Evolutionary conservation across 2,888 invertebrate genomes (phyloP).

Genomic region (Drosophila ezoana): DNA sequence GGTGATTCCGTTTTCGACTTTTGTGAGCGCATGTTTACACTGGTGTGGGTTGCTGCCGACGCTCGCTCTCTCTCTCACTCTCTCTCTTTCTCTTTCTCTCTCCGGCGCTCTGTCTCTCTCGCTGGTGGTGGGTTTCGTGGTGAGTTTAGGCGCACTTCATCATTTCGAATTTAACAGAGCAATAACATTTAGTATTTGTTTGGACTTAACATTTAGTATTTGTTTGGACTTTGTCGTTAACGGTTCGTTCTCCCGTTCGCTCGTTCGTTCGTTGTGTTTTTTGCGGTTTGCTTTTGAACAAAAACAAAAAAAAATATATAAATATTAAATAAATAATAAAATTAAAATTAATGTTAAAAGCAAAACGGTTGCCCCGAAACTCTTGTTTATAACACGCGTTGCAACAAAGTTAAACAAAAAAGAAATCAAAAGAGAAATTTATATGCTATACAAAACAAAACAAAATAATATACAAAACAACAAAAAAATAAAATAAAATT

Average conservation of each 20-base stretch:
- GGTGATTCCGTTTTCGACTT: conserved; percentile 72
- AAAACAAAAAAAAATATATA: conserved; percentile 26
- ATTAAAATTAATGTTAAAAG: conserved; percentile 10
- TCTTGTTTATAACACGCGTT: conserved; percentile 43
- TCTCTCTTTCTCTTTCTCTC: conserved; percentile 1
- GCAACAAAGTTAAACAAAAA: conserved; percentile 28
- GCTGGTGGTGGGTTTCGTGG: conserved; percentile 52
- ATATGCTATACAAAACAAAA: conserved; percentile 35
- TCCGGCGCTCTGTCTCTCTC: conserved; percentile 11
- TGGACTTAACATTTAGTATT: conserved; percentile 78
- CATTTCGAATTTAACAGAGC: conserved; percentile 54
- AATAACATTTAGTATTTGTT: conserved; percentile 78
- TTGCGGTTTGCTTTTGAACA: conserved; percentile 65
- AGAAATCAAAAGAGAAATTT: conserved; percentile 23
- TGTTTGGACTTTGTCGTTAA: conserved; percentile 84
- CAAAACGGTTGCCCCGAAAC: conserved; percentile 54
- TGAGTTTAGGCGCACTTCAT: conserved; percentile 56
- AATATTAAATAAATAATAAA: too few relatives aligned
- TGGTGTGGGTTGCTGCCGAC: conserved; percentile 34
- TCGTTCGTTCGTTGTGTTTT: conserved; percentile 67
- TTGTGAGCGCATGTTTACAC: conserved; percentile 36
- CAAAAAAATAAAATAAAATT: conserved; percentile 27
- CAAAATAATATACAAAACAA: conserved; percentile 6
- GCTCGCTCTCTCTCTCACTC: conserved; percentile 11
- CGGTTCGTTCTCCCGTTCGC: conserved; percentile 77